phyloP scores from a whole-genome alignment of 2,113 vertebrate genomes.

The Thamnaconus septentrionalis region DNA sequence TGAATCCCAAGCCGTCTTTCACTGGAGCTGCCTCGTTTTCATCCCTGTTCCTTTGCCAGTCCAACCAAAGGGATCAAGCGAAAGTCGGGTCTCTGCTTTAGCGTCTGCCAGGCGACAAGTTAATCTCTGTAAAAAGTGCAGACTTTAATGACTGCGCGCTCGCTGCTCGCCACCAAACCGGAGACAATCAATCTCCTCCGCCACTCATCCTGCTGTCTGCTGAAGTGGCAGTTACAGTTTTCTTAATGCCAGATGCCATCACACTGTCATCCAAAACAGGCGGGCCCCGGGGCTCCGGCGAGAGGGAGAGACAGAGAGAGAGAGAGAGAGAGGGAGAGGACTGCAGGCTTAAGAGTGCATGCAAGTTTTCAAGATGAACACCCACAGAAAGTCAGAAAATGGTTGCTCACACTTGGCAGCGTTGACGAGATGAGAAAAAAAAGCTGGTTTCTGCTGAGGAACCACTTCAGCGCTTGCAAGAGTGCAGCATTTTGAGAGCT shows the following conservation, averaged over 20 bases:
- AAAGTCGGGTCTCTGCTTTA: slow-evolving; percentile 39
- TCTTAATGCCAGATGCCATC: slow-evolving; percentile 44
- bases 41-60: slow-evolving; percentile 20
- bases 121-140: slow-evolving; percentile 62
- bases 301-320: neutral
- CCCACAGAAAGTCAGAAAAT: slow-evolving; percentile 29
- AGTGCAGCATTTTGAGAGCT: no score
- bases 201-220: slow-evolving; percentile 42
- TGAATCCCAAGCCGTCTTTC: slow-evolving; percentile 1
- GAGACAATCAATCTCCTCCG: slow-evolving; percentile 55
- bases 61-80: slow-evolving; percentile 43
- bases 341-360: slow-evolving; percentile 21
- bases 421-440: neutral
- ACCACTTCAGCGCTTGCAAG: no score
- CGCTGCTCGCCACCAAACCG: slow-evolving; percentile 46
- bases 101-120: slow-evolving; percentile 63
- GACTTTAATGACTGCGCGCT: slow-evolving; percentile 59
- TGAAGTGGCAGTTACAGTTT: slow-evolving; percentile 31
- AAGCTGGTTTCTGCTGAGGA: no score
- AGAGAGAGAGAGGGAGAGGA: neutral
- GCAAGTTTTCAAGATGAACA: slow-evolving; percentile 31
- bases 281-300: slow-evolving; percentile 6
- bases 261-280: slow-evolving; percentile 24
- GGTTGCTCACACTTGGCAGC: slow-evolving; percentile 4
- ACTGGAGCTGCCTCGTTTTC: slow-evolving; percentile 1